Conservation (phyloP, 2,888 invertebrate genomes). For the Scaptomyza flava region DNA sequence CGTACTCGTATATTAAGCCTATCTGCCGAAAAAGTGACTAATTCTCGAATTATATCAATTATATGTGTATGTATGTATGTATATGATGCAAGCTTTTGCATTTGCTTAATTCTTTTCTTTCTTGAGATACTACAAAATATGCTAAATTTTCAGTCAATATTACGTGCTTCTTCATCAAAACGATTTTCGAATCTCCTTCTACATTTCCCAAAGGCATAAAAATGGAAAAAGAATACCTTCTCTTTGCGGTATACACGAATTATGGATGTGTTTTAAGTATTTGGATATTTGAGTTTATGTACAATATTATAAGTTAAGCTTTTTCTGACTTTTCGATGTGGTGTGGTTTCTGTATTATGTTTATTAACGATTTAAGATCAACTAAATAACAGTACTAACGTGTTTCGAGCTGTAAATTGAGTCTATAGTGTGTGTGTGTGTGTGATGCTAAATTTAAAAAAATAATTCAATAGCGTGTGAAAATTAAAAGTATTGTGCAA, state of each 20-base stretch:
- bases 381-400: slow-evolving; percentile 75
- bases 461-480: slow-evolving; percentile 43
- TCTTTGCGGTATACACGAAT: slow-evolving; percentile 10
- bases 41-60: slow-evolving; percentile 28
- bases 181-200: slow-evolving; percentile 6
- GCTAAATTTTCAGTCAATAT: slow-evolving; percentile 75
- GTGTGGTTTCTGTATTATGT: slow-evolving; percentile 6
- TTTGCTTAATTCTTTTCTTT: slow-evolving; percentile 1
- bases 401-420: slow-evolving; percentile 33
- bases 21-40: slow-evolving; percentile 43
- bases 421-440: slow-evolving; percentile 34
- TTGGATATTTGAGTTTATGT: slow-evolving; percentile 35
- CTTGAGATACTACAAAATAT: slow-evolving; percentile 57
- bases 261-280: slow-evolving; percentile 14
- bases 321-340: slow-evolving; percentile 27
- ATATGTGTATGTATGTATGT: slow-evolving; percentile 11
- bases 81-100: slow-evolving; percentile 54
- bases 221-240: slow-evolving; percentile 15
- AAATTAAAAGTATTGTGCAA: slow-evolving; percentile 51
- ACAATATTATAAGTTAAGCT: slow-evolving; percentile 37
- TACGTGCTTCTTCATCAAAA: slow-evolving; percentile 37
- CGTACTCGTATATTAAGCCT: slow-evolving; percentile 46
- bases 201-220: slow-evolving; percentile 36
- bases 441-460: not conserved
- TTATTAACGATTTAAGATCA: slow-evolving; percentile 52